Base-by-base conservation (phyloP, 2,113 vertebrate genomes). In the Larimichthys crocea region DNA sequence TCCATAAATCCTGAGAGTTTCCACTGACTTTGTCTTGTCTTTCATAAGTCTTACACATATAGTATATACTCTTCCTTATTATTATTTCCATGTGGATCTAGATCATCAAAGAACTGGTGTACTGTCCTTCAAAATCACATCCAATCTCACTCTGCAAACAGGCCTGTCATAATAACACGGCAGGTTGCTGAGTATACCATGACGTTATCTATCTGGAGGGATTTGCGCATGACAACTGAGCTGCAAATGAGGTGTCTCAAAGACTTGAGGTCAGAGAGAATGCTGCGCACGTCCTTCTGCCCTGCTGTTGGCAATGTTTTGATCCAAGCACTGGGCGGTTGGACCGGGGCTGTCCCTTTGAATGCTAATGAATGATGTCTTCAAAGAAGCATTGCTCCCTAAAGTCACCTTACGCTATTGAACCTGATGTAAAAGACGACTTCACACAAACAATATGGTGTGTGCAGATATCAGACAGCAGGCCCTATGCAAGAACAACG, bases 361-460 rank as follows among this genome's bases (percentile, higher is more conserved):
- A 93, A 93, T 94, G 80, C 82, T 89, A 92, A 93, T 92, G 73
- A 77, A 42, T 24, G 78, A 76, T 40, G 70, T 48, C 81, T 90
- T 92, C 80, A 92, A 90, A 92, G 86, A 80, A 42, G 0, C 22
- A 52, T n/a, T 16, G n/a, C 42, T 80, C 57, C 73, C 31, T 56
- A 78, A 85, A 89, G 85, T 90, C 86, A 91, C 88, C 85, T 90
- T 82, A 90, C 49, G 57, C n/a, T 62, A 42, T 61, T 42, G 59
- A 35, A 48, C 42, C 52, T 72, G 53, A 88, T 91, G 73, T 83
- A 71, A 84, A 67, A 85, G 50, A 78, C 42, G 42, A 65, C 50
- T 68, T 73, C 50, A 50, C 7, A 70, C 10, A 57, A 44, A 78
- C 57, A 53, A 75, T 61, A 48, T 17, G 14, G 50, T 22, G 50